Conservation (phyloP, 2,113 vertebrate species). For the Dinomys branickii region DNA sequence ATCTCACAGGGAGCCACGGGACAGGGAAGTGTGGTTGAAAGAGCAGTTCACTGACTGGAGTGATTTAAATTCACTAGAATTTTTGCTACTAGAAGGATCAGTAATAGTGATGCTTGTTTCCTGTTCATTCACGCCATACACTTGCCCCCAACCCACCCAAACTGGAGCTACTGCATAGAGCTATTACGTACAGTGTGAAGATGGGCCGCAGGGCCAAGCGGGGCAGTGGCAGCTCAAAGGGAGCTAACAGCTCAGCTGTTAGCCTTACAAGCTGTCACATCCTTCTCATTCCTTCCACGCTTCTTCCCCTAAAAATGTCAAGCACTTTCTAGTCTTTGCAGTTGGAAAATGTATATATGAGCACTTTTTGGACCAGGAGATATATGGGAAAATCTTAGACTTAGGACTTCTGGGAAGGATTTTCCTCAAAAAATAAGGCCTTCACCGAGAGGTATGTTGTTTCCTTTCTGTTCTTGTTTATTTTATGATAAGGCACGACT, state of each 20-base stretch:
- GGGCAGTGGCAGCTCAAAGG: neutral
- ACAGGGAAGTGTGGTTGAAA: neutral
- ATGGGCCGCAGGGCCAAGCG: fast-evolving
- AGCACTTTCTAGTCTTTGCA: neutral
- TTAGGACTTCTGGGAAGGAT: neutral
- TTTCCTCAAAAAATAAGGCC: neutral
- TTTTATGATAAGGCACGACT: neutral
- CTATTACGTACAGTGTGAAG: neutral
- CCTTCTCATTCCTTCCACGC: neutral
- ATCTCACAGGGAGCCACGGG: neutral
- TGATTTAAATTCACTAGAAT: constrained; percentile 2
- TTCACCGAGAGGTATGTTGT: neutral
- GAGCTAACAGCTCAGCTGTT: neutral
- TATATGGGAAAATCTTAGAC: neutral
- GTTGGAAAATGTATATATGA: neutral
- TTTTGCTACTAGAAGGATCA: neutral
- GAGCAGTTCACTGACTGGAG: neutral
- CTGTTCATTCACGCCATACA: neutral
- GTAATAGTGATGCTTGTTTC: neutral
- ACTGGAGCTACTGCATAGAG: neutral
- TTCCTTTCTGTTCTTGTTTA: neutral
- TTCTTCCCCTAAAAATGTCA: neutral
- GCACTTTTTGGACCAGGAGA: neutral
- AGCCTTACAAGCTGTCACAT: neutral
- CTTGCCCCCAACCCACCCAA: neutral